Evolutionary conservation across 2,888 invertebrate genomes (phyloP).

Genomic region (Colostygia pectinataria): DNA sequence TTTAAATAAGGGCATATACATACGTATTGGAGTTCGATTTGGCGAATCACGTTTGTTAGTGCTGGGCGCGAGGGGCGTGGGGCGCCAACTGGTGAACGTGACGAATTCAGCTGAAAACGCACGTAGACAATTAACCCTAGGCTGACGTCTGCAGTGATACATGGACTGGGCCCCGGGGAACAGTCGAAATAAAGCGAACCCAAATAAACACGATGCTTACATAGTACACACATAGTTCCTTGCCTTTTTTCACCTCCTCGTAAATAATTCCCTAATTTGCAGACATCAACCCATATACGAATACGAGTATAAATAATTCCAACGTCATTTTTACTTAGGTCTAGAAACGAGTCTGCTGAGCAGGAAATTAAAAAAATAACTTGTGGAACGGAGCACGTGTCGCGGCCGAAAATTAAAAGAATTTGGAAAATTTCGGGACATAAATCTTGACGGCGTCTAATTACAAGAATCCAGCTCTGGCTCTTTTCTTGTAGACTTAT

Average conservation of each 20-base stretch:
- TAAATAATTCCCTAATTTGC: slow-evolving; percentile 41
- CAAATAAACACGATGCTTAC: slow-evolving; percentile 59
- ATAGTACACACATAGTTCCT: slow-evolving; percentile 44
- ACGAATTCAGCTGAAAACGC: slow-evolving; percentile 70
- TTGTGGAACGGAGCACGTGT: slow-evolving; percentile 57
- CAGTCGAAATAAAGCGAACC: slow-evolving; percentile 55
- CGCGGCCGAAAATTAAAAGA: slow-evolving; percentile 69
- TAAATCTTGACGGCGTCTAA: slow-evolving; percentile 78
- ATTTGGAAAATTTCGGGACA: slow-evolving; percentile 70
- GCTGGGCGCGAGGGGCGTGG: slow-evolving; percentile 34
- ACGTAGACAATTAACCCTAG: slow-evolving; percentile 74
- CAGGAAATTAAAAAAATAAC: slow-evolving; percentile 43
- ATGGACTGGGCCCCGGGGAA: slow-evolving; percentile 55
- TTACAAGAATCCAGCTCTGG: slow-evolving; percentile 71
- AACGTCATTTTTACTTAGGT: slow-evolving; percentile 11
- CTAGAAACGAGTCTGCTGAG: slow-evolving; percentile 35
- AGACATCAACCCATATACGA: slow-evolving; percentile 21
- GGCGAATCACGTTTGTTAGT: slow-evolving; percentile 52
- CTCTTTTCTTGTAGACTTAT: slow-evolving; percentile 72
- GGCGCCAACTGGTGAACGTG: slow-evolving; percentile 57
- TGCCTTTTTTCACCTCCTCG: slow-evolving; percentile 43
- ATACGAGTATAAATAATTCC: slow-evolving; percentile 21
- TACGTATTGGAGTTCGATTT: slow-evolving; percentile 38
- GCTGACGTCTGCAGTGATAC: slow-evolving; percentile 73
- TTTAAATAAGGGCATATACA: slow-evolving; percentile 32